Conservation (phyloP, 2,888 invertebrate genomes). For the Argyresthia goedartella region DNA sequence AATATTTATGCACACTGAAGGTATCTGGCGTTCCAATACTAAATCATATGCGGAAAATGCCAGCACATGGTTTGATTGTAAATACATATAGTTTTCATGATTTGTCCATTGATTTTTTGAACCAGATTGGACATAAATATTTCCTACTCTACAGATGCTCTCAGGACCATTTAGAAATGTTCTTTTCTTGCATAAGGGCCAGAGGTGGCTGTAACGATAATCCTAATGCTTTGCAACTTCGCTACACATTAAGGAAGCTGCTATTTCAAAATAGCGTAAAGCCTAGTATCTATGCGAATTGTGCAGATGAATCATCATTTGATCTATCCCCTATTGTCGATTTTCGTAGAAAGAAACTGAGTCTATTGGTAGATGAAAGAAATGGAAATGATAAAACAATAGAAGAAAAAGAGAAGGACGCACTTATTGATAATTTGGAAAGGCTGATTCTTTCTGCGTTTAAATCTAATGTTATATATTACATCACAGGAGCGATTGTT, state of each 20-base stretch:
- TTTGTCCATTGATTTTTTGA: not conserved
- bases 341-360: not conserved
- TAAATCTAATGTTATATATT: not conserved
- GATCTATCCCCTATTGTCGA: not conserved
- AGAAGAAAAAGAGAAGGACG: not conserved
- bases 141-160: not conserved
- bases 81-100: not conserved
- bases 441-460: not conserved
- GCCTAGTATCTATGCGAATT: not conserved
- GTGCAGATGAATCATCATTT: not conserved
- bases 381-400: not conserved
- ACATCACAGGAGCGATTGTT: not conserved
- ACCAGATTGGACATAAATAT: not conserved
- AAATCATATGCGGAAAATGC: not conserved
- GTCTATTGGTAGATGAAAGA: not conserved
- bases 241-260: not conserved
- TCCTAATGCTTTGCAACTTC: not conserved
- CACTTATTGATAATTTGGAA: not conserved
- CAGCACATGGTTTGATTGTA: not conserved
- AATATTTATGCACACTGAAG: not conserved
- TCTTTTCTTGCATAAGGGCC: not conserved
- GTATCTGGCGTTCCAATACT: not conserved
- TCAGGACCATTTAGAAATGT: not conserved
- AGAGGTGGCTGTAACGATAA: not conserved
- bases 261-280: not conserved